These are phyloP conservation scores for Cephus runcator DNA, from an alignment of 2,888 invertebrate genomes.

Conservation along the genomic window DNA sequence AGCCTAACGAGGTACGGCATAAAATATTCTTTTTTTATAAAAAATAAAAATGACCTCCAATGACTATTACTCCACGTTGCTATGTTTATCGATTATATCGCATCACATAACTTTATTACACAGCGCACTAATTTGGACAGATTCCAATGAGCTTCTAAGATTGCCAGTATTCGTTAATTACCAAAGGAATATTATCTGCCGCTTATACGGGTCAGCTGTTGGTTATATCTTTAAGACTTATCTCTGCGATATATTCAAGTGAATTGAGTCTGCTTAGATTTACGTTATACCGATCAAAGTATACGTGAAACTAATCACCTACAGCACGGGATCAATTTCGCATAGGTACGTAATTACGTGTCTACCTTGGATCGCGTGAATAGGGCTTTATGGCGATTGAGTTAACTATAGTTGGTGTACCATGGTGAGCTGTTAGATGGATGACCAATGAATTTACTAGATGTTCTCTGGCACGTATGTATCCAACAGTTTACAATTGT, in stretches of 20 bases:
- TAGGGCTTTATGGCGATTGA: neutral
- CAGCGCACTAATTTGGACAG: neutral
- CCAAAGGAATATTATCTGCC: neutral
- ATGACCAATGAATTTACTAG: neutral
- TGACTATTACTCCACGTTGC: neutral
- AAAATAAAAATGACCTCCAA: neutral
- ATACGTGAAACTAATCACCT: neutral
- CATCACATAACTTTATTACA: neutral
- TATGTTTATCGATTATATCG: neutral
- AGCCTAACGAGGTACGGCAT: neutral
- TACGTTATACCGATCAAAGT: neutral
- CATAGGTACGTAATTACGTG: neutral
- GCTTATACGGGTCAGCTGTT: neutral
- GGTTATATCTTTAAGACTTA: neutral
- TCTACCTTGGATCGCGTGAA: neutral
- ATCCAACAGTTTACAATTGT: neutral
- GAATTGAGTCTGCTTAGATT: neutral
- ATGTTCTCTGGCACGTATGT: neutral
- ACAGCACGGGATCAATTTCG: neutral
- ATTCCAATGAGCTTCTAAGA: neutral
- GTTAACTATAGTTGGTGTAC: neutral
- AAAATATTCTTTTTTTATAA: neutral
- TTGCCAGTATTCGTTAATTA: neutral
- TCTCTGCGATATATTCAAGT: neutral
- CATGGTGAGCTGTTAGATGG: neutral